Evolutionary conservation across 1,140 invertebrate genomes (phyloP).

Genomic region (Planococcus citri): DNA sequence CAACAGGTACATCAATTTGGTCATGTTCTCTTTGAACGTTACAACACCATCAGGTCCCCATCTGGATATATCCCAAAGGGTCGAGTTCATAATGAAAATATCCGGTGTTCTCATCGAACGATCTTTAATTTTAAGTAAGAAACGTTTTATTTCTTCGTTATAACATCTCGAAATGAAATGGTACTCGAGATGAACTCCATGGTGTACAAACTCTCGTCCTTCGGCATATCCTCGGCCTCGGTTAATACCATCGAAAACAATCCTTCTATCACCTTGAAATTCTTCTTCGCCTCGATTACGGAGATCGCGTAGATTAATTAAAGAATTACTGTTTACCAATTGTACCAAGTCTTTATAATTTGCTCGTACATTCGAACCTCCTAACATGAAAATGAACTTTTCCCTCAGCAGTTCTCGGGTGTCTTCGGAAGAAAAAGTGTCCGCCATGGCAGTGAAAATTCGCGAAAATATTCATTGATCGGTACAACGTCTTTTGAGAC

Average conservation of each 20-base stretch:
- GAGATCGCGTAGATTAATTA: slow-evolving; percentile 29
- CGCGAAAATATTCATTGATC: too few species aligned
- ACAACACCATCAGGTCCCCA: slow-evolving; percentile 36
- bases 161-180: slow-evolving; percentile 38
- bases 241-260: slow-evolving; percentile 22
- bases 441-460: slow-evolving; percentile 1
- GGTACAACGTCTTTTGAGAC: too few species aligned
- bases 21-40: slow-evolving; percentile 36
- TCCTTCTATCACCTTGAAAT: slow-evolving; percentile 22
- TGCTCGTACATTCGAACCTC: slow-evolving; percentile 29
- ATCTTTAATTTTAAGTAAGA: slow-evolving; percentile 32
- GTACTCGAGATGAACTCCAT: slow-evolving; percentile 29
- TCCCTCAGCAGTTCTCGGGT: neutral
- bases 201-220: slow-evolving; percentile 24
- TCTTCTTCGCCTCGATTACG: slow-evolving; percentile 25
- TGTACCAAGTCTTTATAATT: slow-evolving; percentile 37
- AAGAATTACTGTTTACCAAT: slow-evolving; percentile 31
- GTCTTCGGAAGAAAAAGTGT: neutral
- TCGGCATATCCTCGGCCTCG: slow-evolving; percentile 27
- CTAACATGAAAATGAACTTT: neutral
- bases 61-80: slow-evolving; percentile 38
- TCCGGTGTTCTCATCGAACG: slow-evolving; percentile 29
- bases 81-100: slow-evolving; percentile 39
- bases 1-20: slow-evolving; percentile 32
- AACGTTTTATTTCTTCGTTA: slow-evolving; percentile 33